Evolutionary conservation across 2,113 vertebrate species (phyloP).

Genomic region (Elephantulus edwardii): DNA sequence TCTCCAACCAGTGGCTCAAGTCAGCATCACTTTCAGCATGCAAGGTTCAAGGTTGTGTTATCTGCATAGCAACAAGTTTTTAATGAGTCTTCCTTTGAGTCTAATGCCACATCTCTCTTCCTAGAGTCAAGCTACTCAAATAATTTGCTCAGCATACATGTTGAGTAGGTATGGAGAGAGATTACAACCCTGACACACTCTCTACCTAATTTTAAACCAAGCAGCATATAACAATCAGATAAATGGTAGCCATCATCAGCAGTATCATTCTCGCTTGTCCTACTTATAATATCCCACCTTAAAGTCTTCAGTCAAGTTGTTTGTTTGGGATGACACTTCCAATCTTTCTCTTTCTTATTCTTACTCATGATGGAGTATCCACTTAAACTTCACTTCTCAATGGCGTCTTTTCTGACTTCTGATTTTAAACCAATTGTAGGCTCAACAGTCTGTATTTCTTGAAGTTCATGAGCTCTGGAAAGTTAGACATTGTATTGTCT

Average conservation of each 20-base stretch:
- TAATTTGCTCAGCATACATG: no score
- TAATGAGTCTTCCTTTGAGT: no score
- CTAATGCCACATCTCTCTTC: no score
- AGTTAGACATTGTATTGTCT: background rate
- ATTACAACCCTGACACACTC: no score
- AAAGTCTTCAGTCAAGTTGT: background rate
- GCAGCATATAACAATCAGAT: background rate
- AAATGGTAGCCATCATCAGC: background rate
- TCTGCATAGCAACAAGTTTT: no score
- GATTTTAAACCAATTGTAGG: background rate
- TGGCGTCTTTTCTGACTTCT: background rate
- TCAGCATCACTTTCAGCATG: no score
- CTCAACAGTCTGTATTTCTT: background rate
- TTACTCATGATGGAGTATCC: background rate
- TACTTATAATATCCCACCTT: background rate
- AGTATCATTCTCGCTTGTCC: background rate
- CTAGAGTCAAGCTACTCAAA: no score
- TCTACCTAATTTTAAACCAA: background rate
- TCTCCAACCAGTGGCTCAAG: no score
- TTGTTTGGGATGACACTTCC: background rate
- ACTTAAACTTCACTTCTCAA: conserved; percentile 5
- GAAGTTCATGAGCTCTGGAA: background rate
- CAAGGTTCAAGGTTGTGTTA: no score
- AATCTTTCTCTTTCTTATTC: background rate
- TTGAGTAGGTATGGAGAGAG: no score